Percentiles rank a stretch among this genome's conserved stretches.
phyloP scores from a whole-genome alignment of 2,113 vertebrate species.

The Galbula dea region DNA sequence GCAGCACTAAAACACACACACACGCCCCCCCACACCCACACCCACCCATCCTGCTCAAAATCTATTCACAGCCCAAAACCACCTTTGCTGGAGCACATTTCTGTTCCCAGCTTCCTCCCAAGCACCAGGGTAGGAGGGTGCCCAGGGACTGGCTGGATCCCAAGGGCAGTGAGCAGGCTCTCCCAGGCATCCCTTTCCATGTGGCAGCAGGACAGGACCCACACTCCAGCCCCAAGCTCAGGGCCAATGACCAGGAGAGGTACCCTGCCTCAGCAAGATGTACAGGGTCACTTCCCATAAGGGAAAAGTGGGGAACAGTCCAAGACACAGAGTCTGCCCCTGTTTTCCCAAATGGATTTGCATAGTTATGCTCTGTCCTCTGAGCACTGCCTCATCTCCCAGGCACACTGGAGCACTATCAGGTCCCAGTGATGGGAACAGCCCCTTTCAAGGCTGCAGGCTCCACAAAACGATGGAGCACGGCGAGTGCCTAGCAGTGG shows the following conservation, averaged over 20 bases:
- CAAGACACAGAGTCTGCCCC: rapidly evolving
- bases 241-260: not conserved
- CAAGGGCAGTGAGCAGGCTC: not conserved
- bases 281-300: rapidly evolving
- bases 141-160: rapidly evolving
- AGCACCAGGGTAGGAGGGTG: not conserved
- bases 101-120: not conserved
- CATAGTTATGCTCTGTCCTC: not conserved
- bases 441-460: not conserved
- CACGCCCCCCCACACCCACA: no score
- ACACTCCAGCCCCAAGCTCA: rapidly evolving
- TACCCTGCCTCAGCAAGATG: rapidly evolving
- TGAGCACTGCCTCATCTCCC: not conserved
- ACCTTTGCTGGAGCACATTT: not conserved
- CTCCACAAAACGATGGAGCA: not conserved
- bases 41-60: not conserved
- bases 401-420: not conserved
- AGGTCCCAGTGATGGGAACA: rapidly evolving
- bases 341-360: not conserved
- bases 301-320: not conserved
- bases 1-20: not conserved
- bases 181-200: not conserved
- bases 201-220: no score
- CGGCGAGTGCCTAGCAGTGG: not conserved
- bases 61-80: not conserved